Base-by-base conservation (phyloP, 2,888 invertebrate genomes). In the Halictus ligatus region DNA sequence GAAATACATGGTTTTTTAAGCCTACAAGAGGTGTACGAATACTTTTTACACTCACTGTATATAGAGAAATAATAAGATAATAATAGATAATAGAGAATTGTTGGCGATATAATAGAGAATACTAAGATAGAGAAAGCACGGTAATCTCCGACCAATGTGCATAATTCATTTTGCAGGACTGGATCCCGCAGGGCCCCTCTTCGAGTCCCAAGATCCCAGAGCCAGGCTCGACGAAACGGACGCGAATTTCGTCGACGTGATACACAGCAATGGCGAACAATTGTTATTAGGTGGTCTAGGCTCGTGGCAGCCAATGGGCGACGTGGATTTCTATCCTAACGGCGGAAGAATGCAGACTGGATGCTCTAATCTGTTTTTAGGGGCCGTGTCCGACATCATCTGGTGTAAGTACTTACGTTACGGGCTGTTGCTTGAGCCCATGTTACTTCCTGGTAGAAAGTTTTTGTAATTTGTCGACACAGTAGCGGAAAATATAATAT, bases 251-350 rank as follows among this genome's bases (percentile, higher is more conserved):
- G 98, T 99, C 1, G 98, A 99, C 94, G 98, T 99, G 2, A 98
- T 99, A 88, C 99, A 99, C 95, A 98, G 98, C 78, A 99, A 99
- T 94, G 99, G 98, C 0, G 98, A 99, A 94, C 98, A 98, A 88
- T 96, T 99, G n/a, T 97, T 99, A 84, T 96, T 98, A 86, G 98
- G 98, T 2, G 99, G 99, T 0, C 95, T 98, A 40, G 98, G 98
- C 7, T 98, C 98, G 0, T 98, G 98, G 96, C 98, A 98, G 94
- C 98, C 98, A 0, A 97, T 99, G 96, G 99, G 99, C 0, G 98
- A 98, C 94, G 98, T 98, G 0, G 98, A 98, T 95, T 98, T 98
- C 94, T 98, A 98, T 95, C 98, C 98, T 0, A 99, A 99, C 91
- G 99, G 99, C 0, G 99, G 99, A 0, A 96, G 98, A 72, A 98